A percentile compares a stretch with the other conserved stretches of the same genome.
phyloP scores from a whole-genome alignment of 1,140 invertebrate genomes.

The Lethrus apterus region DNA sequence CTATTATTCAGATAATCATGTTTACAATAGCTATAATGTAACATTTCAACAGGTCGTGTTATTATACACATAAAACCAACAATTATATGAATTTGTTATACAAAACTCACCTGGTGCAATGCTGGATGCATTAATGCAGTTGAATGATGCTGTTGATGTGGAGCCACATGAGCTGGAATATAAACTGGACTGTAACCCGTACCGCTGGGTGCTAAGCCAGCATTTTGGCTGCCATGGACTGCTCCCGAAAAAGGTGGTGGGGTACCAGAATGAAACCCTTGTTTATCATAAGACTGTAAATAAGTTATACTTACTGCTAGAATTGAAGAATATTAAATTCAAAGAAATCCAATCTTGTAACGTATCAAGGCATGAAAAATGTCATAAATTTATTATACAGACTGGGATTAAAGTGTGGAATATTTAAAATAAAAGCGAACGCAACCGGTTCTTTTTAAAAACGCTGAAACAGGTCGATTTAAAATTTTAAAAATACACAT shows the following conservation, averaged over 20 bases:
- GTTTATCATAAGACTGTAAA: slow-evolving; percentile 74
- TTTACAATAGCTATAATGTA: too few species aligned
- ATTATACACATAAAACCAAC: too few species aligned
- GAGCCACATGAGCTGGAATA: slow-evolving; percentile 64
- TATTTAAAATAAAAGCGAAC: too few species aligned
- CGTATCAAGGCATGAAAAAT: too few species aligned
- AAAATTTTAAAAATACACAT: too few species aligned
- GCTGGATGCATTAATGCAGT: slow-evolving; percentile 64
- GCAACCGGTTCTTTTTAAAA: too few species aligned
- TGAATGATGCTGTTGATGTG: slow-evolving; percentile 48
- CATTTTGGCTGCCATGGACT: slow-evolving; percentile 62
- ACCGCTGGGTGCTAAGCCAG: slow-evolving; percentile 59
- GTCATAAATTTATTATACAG: too few species aligned
- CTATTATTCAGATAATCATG: too few species aligned
- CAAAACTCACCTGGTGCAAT: slow-evolving; percentile 63
- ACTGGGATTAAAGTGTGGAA: too few species aligned
- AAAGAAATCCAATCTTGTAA: neutral
- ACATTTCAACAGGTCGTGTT: too few species aligned
- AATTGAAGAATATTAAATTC: neutral
- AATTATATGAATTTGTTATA: neutral
- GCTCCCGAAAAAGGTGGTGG: slow-evolving; percentile 65
- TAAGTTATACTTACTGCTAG: neutral
- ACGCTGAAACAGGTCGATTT: too few species aligned
- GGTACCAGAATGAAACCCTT: slow-evolving; percentile 74
- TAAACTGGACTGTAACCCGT: slow-evolving; percentile 58